Conservation (phyloP, 2,888 invertebrate genomes). For the Epinotia bilunana region DNA sequence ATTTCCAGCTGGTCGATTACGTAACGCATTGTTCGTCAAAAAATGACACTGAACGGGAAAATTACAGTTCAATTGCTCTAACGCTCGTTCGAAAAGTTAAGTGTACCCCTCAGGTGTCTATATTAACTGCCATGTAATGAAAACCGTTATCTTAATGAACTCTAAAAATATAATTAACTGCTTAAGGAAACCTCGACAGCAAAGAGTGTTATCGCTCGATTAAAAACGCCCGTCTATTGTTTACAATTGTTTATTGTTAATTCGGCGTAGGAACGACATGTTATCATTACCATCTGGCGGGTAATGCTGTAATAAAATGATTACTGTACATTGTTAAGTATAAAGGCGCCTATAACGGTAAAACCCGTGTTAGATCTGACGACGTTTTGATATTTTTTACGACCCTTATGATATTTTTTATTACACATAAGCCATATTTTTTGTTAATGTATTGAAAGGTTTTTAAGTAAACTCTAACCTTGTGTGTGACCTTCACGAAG, state of each 20-base stretch:
- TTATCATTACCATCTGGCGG: slow-evolving; percentile 3
- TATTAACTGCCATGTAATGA: not conserved
- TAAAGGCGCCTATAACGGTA: not conserved
- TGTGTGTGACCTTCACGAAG: not conserved
- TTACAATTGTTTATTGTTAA: slow-evolving; percentile 19
- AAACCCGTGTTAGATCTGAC: not conserved
- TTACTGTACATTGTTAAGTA: slow-evolving; percentile 1
- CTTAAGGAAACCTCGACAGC: slow-evolving; percentile 10
- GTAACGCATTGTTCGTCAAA: no score
- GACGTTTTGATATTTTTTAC: not conserved
- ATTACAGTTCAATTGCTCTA: no score
- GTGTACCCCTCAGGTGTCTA: no score
- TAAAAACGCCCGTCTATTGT: slow-evolving; percentile 27
- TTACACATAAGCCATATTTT: not conserved
- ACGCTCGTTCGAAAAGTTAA: no score
- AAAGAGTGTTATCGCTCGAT: slow-evolving; percentile 30
- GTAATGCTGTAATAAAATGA: slow-evolving; percentile 2
- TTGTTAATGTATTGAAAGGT: not conserved
- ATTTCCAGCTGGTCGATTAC: no score
- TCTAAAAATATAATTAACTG: slow-evolving; percentile 8
- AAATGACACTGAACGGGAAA: no score
- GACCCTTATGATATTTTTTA: not conserved
- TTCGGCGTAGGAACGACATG: not conserved
- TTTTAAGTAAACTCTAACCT: no score
- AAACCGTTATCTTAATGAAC: not conserved